These are phyloP conservation scores for Takifugu flavidus DNA, from an alignment of 2,113 vertebrate species.

Conservation along the genomic window DNA sequence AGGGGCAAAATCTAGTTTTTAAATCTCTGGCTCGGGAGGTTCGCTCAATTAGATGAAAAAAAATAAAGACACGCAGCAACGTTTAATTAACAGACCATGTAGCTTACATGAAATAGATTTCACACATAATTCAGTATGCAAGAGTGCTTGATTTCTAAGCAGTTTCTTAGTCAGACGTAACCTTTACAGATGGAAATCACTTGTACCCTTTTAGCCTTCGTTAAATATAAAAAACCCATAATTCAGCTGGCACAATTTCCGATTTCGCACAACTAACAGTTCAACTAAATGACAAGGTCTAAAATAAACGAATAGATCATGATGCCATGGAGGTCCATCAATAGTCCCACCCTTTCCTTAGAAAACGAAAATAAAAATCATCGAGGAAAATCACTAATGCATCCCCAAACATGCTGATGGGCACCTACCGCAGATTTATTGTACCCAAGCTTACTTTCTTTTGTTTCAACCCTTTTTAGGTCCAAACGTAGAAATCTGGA, in stretches of 20 bases:
- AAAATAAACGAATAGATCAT: background rate
- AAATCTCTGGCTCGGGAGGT: conserved; percentile 69
- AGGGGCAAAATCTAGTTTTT: conserved; percentile 73
- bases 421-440: background rate
- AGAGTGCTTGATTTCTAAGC: conserved; percentile 52
- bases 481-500: conserved; percentile 44
- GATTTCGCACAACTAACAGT: background rate
- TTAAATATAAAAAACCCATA: conserved; percentile 60
- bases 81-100: conserved; percentile 72
- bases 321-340: background rate
- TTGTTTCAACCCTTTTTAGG: conserved; percentile 29
- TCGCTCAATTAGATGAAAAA: conserved; percentile 62
- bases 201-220: conserved; percentile 61
- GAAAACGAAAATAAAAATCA: conserved; percentile 44
- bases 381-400: conserved; percentile 54
- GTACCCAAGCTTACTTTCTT: conserved; percentile 9
- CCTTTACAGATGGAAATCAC: conserved; percentile 50
- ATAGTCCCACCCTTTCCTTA: conserved; percentile 62
- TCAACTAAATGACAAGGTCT: background rate
- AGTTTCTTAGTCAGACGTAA: conserved; percentile 29
- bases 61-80: conserved; percentile 44
- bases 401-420: conserved; percentile 27
- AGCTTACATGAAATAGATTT: conserved; percentile 71
- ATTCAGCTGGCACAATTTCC: background rate
- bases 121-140: conserved; percentile 69